A percentile compares a stretch with the other conserved stretches of the same genome.
phyloP scores from a whole-genome alignment of 2,888 invertebrate genomes.

The Campopleginae sp. region DNA sequence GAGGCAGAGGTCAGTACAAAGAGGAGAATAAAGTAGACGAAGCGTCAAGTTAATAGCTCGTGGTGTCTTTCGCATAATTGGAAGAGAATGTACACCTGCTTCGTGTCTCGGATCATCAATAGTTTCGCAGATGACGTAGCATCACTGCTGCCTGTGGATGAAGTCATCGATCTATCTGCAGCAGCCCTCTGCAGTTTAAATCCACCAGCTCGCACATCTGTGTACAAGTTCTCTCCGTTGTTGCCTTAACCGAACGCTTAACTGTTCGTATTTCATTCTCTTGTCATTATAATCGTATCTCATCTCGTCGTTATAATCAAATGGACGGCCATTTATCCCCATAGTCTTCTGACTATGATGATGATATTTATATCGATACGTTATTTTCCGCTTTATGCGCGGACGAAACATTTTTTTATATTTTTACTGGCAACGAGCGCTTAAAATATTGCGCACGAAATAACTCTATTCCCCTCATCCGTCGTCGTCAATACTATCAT shows the following conservation, averaged over 20 bases:
- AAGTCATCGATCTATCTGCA: conserved; percentile 77
- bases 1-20: conserved; percentile 10
- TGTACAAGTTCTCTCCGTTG: conserved; percentile 31
- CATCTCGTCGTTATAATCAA: conserved; percentile 50
- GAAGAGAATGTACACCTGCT: conserved; percentile 55
- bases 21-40: conserved; percentile 4
- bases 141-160: conserved; percentile 68
- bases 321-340: conserved; percentile 37
- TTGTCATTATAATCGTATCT: conserved; percentile 42
- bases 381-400: conserved; percentile 26
- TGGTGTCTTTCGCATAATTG: conserved; percentile 36
- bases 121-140: conserved; percentile 70
- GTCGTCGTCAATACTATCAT: no score
- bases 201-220: conserved; percentile 54
- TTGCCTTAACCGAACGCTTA: conserved; percentile 29
- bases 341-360: conserved; percentile 39
- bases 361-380: conserved; percentile 52
- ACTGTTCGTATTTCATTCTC: conserved; percentile 47
- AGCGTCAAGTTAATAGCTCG: conserved; percentile 29
- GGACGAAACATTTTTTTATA: conserved; percentile 16
- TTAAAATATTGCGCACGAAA: not conserved
- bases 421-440: conserved; percentile 18
- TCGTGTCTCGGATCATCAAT: conserved; percentile 50
- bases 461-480: not conserved
- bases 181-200: conserved; percentile 58